Conservation (phyloP, 2,888 invertebrate species). For the Nebria brevicollis region DNA sequence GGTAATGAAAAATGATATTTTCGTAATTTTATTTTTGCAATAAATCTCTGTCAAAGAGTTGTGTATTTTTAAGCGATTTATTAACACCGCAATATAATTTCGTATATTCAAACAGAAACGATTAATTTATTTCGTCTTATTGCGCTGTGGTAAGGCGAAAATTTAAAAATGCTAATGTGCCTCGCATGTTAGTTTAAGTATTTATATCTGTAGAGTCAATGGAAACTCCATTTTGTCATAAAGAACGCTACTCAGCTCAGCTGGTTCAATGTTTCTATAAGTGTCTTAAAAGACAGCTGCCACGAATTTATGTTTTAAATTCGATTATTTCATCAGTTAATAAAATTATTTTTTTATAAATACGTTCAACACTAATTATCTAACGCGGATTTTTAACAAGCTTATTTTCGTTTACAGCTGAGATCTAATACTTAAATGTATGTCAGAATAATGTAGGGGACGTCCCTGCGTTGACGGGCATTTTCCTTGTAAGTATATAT, state of each 20-base stretch:
- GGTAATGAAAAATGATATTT: background rate
- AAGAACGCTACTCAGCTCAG: slow-evolving; percentile 4
- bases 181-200: slow-evolving; percentile 4
- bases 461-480: too few species aligned
- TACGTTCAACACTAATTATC: background rate
- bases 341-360: background rate
- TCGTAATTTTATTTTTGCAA: background rate
- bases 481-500: background rate
- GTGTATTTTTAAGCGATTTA: background rate
- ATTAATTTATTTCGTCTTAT: background rate
- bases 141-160: background rate
- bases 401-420: too few species aligned
- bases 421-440: too few species aligned
- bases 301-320: background rate
- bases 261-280: slow-evolving; percentile 4
- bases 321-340: background rate
- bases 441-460: too few species aligned
- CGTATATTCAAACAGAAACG: background rate
- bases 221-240: slow-evolving; percentile 22
- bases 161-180: slow-evolving; percentile 23
- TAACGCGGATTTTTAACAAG: background rate
- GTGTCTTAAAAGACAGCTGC: slow-evolving; percentile 9
- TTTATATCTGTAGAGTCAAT: slow-evolving; percentile 23
- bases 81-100: background rate
- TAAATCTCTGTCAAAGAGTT: background rate